Percentiles rank a stretch among this genome's conserved stretches.
These are phyloP conservation scores for Glyphotaelius pellucidus DNA, from an alignment of 2,888 invertebrate genomes.

Conservation along the genomic window DNA sequence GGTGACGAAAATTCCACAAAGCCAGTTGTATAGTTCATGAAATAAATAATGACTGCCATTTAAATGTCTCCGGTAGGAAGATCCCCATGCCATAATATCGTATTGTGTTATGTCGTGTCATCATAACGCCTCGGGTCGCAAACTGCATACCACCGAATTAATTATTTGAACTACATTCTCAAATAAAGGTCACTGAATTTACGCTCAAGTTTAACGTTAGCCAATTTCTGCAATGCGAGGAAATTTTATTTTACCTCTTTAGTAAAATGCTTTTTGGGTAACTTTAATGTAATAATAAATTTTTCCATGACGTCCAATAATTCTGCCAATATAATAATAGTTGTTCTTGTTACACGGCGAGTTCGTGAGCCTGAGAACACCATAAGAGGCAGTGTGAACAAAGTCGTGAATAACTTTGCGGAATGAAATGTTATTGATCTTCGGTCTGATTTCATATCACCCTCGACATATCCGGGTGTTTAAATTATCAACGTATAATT, in stretches of 20 bases:
- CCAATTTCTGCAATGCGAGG: background rate
- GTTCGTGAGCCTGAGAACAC: constrained; percentile 28
- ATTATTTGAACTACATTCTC: background rate
- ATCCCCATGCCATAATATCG: background rate
- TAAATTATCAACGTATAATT: background rate
- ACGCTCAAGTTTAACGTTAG: background rate
- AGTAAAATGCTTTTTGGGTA: background rate
- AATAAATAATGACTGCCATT: background rate
- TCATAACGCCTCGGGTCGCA: background rate
- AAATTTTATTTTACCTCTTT: background rate
- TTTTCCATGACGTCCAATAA: background rate
- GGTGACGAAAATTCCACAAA: background rate
- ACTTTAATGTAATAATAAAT: background rate
- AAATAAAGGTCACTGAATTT: background rate
- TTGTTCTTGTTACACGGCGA: background rate
- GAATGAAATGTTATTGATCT: constrained; percentile 34
- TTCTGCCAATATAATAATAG: background rate
- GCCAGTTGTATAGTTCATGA: background rate
- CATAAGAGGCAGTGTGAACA: constrained; percentile 8
- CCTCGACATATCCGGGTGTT: constrained; percentile 19
- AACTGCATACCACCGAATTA: background rate
- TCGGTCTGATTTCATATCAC: constrained; percentile 25
- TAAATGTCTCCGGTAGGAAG: background rate
- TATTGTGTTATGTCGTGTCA: background rate
- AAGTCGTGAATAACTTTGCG: constrained; percentile 24